Evolutionary conservation across 23 tunicate genomes (phyloP), one percentile per base, ranked within the genome.

Genomic region (Botrylloides violaceus): DNA sequence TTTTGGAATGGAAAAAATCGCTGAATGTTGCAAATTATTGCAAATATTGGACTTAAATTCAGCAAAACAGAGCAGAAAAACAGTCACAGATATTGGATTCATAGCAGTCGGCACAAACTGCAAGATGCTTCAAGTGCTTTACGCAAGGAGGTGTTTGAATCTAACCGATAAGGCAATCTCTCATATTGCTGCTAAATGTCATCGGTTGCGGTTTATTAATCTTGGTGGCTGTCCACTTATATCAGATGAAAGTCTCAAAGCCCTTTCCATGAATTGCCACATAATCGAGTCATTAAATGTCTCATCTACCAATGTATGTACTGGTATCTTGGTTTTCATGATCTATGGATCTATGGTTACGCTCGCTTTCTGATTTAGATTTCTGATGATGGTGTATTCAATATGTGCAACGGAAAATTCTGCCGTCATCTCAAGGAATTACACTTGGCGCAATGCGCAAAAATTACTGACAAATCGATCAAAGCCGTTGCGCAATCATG

Each of bases 31-130:
- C 38, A 36, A 34, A 20, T 49, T 48, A n/a, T 73, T 87, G 27
- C 32, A 22, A 18, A 87, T 80, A 80, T 61, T 87, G 27, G 95
- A 87, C 59, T 71, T 87, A 36, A 80, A 87, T 63, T 72, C 95
- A 2, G 36, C 79, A 26, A 80, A 87, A 55, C 81, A 80, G 20
- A 57, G 33, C 38, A 56, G 84, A 53, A 49, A 62, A 2, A 55
- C 32, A 21, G 63, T 81, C 6, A 60, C 95, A 1, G 29, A 78
- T 29, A 59, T 19, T 2, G 95, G 95, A 2, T 64, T 87, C 19
- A 49, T 61, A n/a, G 33, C 60, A 23, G 22, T 81, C 23, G 78
- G 82, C 0, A 47, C 56, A 63, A 71, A 79, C 19, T 87, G 95
- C 66, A 36, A 31, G 29, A 7, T 12, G 28, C 85, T 87, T 55